These are phyloP conservation scores for Mimumesa dahlbomi DNA, from an alignment of 2,888 invertebrate species.

Conservation along the genomic window DNA sequence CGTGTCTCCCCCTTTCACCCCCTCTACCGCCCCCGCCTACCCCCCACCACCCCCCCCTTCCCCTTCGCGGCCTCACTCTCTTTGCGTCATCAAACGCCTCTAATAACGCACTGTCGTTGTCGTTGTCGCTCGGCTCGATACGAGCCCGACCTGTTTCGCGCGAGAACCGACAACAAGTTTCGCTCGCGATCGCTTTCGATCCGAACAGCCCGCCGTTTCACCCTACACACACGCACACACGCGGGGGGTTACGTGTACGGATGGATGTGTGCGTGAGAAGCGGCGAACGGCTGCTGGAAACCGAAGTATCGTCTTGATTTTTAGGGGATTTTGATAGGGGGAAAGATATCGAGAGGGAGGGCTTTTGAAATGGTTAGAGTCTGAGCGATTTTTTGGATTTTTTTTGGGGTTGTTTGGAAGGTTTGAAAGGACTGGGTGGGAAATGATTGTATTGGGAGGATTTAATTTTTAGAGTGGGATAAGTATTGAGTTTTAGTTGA, in stretches of 20 bases:
- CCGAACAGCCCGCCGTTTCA: not conserved
- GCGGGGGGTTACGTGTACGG: not conserved
- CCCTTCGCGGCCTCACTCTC: constrained; percentile 40
- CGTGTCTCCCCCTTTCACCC: constrained; percentile 49
- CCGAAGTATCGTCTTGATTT: too few species aligned
- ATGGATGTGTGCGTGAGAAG: too few species aligned
- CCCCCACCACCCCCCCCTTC: constrained; percentile 34
- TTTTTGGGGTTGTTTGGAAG: not conserved
- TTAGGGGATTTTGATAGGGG: too few species aligned
- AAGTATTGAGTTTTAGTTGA: too few species aligned
- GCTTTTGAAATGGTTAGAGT: too few species aligned
- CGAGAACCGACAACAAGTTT: constrained; percentile 59
- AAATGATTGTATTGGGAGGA: too few species aligned
- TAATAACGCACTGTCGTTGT: constrained; percentile 65
- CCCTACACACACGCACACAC: too few species aligned
- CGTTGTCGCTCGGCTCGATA: constrained; percentile 64
- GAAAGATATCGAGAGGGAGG: too few species aligned
- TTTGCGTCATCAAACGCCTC: constrained; percentile 67
- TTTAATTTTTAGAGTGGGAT: too few species aligned
- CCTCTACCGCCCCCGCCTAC: constrained; percentile 12
- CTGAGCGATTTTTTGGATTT: too few species aligned
- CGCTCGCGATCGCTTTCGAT: constrained; percentile 34
- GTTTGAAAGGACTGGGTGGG: too few species aligned
- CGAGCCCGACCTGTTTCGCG: constrained; percentile 60
- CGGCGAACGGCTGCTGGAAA: too few species aligned